phyloP scores from a whole-genome alignment of 1,140 invertebrate species.

The Melanaphis sacchari region DNA sequence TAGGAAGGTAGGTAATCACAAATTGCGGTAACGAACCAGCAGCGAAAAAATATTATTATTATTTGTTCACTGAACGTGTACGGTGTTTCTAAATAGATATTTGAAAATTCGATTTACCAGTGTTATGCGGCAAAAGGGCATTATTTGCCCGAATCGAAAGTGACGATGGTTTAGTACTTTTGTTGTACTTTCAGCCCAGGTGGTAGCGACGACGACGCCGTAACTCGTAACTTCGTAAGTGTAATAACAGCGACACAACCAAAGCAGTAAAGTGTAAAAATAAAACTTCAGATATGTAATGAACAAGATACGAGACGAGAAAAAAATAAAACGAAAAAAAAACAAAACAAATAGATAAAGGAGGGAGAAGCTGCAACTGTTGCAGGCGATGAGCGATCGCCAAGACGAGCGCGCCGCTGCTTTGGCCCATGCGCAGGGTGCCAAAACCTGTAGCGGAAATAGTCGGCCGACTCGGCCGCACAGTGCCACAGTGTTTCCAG shows the following conservation, averaged over 20 bases:
- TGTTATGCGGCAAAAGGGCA: background rate
- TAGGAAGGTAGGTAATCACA: background rate
- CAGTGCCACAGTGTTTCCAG: conserved; percentile 24
- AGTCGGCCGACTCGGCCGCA: background rate
- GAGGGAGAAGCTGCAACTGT: conserved; percentile 17
- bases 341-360: conserved; percentile 33
- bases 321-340: conserved; percentile 25
- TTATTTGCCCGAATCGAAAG: background rate
- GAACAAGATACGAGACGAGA: background rate
- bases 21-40: background rate
- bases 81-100: background rate
- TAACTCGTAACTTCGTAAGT: background rate
- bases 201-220: background rate
- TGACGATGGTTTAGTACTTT: background rate
- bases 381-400: background rate
- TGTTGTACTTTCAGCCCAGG: background rate
- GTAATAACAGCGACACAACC: background rate
- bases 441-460: conserved; percentile 72
- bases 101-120: conserved; percentile 13
- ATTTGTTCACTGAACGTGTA: background rate
- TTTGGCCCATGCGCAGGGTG: conserved; percentile 72
- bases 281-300: conserved; percentile 23
- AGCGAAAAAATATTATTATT: background rate
- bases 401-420: background rate
- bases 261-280: conserved; percentile 25